Evolutionary conservation across 2,113 vertebrate species (phyloP).

Genomic region (Formicarius rufipectus): DNA sequence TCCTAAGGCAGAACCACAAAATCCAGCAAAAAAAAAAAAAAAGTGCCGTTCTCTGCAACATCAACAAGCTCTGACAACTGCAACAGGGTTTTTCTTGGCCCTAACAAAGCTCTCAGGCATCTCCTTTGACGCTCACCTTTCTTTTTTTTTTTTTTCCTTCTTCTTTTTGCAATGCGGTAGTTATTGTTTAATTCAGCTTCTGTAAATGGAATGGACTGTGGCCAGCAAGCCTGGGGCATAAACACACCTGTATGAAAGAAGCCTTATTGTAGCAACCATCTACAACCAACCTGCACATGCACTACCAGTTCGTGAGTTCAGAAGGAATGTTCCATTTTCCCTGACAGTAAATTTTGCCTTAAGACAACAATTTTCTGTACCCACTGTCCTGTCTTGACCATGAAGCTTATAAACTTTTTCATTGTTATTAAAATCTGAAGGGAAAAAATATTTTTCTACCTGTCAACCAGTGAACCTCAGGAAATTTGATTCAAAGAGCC

Average conservation of each 20-base stretch:
- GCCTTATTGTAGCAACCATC: constrained; percentile 90
- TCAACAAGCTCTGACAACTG: constrained; percentile 99
- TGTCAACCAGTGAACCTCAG: constrained; percentile 45
- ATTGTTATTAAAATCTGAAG: constrained; percentile 71
- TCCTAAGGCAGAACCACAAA: constrained; percentile 96
- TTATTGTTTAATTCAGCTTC: constrained; percentile 99
- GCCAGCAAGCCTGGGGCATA: constrained; percentile 97
- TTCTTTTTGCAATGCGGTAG: constrained; percentile 91
- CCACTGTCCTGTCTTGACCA: constrained; percentile 74
- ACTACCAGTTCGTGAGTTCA: constrained; percentile 78
- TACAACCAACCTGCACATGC: constrained; percentile 84
- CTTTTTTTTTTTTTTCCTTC: constrained; percentile 9
- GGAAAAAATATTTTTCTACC: constrained; percentile 49
- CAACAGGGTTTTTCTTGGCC: constrained; percentile 95
- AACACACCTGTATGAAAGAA: constrained; percentile 99
- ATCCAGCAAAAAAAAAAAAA: constrained; percentile 85
- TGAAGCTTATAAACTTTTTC: constrained; percentile 69
- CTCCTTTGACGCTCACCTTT: constrained; percentile 89
- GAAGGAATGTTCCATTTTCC: constrained; percentile 77
- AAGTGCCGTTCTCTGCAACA: constrained; percentile 87
- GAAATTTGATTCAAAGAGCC: constrained; percentile 2
- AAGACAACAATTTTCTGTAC: constrained; percentile 78
- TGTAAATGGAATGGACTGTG: constrained; percentile 96
- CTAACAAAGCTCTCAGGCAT: constrained; percentile 93
- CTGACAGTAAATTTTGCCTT: constrained; percentile 80